Evolutionary conservation across 2,888 invertebrate species (phyloP).

Genomic region (Dioctria rufipes): DNA sequence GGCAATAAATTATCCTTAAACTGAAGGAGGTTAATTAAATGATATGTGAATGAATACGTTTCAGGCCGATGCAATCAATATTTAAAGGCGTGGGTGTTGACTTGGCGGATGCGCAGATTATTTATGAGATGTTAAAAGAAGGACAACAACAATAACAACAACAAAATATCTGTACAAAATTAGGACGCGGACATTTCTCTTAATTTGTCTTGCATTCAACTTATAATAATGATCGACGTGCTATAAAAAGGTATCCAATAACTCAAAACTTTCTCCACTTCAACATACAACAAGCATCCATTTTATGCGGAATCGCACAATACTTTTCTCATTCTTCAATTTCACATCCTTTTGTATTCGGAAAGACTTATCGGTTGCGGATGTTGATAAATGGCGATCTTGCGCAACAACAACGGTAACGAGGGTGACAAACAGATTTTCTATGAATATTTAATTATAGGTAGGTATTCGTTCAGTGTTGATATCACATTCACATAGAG

Average conservation of each 20-base stretch:
- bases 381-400: neutral
- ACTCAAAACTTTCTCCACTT: slow-evolving; percentile 8
- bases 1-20: slow-evolving; percentile 43
- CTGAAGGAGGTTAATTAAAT: slow-evolving; percentile 48
- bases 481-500: neutral
- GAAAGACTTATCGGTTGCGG: neutral
- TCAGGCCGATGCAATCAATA: slow-evolving; percentile 14
- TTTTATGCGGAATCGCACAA: too few relatives aligned
- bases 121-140: slow-evolving; percentile 14
- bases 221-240: neutral
- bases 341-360: too few relatives aligned
- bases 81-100: slow-evolving; percentile 38
- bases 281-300: too few relatives aligned
- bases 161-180: neutral
- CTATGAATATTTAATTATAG: neutral
- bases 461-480: neutral
- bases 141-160: neutral
- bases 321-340: too few relatives aligned
- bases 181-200: slow-evolving; percentile 3
- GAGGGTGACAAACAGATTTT: slow-evolving; percentile 6
- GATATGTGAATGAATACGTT: slow-evolving; percentile 29
- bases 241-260: neutral
- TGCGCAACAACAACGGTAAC: neutral
- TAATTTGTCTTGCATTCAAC: slow-evolving; percentile 21
- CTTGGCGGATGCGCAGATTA: slow-evolving; percentile 9